Evolutionary conservation across 2,888 invertebrate genomes (phyloP).

Genomic region (Cerastis leucographa): DNA sequence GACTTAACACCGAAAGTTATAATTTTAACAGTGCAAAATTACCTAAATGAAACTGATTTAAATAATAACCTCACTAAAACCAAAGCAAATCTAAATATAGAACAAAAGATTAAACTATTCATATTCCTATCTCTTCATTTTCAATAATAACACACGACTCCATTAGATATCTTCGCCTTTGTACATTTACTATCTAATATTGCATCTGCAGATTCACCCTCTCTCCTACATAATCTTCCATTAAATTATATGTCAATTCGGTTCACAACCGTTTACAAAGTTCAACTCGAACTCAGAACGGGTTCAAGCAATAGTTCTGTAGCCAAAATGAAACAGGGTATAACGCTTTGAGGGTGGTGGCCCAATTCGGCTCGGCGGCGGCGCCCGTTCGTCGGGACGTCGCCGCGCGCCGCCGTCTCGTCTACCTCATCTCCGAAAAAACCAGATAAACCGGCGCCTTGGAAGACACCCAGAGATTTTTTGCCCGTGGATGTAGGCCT

Average conservation of each 20-base stretch:
- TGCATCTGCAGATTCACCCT: conserved; percentile 26
- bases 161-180: background rate
- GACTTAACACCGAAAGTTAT: background rate
- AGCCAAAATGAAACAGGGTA: conserved; percentile 58
- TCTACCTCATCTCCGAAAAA: conserved; percentile 81
- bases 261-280: conserved; percentile 59
- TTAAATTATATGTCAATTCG: conserved; percentile 25
- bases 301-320: conserved; percentile 48
- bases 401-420: conserved; percentile 89
- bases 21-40: background rate
- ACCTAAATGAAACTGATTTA: background rate
- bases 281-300: conserved; percentile 46
- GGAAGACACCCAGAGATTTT: conserved; percentile 88
- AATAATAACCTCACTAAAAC: background rate
- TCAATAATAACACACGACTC: background rate
- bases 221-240: conserved; percentile 18
- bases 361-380: conserved; percentile 76
- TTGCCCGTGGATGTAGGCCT: conserved; percentile 86
- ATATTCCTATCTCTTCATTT: background rate
- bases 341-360: conserved; percentile 56
- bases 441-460: conserved; percentile 81
- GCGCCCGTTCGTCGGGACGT: conserved; percentile 79
- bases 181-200: conserved; percentile 22
- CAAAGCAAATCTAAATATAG: conserved; percentile 15
- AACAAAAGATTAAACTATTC: background rate